Percentiles rank a stretch among this genome's conserved stretches.
Conservation (phyloP, 2,113 vertebrate genomes). For the Numenius arquata region DNA sequence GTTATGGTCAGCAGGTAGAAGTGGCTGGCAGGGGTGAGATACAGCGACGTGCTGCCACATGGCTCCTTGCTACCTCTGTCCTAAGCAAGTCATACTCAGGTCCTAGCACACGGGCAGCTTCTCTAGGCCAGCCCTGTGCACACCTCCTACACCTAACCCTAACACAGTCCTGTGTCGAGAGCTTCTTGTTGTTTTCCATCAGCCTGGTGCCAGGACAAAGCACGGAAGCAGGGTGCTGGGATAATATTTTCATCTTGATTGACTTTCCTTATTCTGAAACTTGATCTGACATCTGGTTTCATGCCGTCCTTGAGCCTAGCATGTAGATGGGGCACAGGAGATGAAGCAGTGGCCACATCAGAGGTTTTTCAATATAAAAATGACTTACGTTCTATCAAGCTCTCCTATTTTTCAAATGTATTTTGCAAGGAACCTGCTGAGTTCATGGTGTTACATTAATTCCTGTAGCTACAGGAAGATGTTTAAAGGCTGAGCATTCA, state of each 20-base stretch:
- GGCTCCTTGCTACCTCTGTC: neutral
- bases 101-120: rapidly evolving
- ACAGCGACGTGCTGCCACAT: neutral
- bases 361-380: neutral
- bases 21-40: neutral
- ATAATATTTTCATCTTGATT: neutral
- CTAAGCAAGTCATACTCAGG: neutral
- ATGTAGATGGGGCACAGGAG: neutral
- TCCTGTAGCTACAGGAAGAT: neutral
- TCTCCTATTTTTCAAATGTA: neutral
- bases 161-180: neutral
- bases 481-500: neutral
- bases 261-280: neutral
- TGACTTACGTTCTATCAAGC: neutral
- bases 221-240: neutral
- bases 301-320: neutral
- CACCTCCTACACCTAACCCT: too few relatives aligned
- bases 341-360: neutral
- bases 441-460: neutral
- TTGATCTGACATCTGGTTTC: neutral
- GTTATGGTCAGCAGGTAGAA: neutral
- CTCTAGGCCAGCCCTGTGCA: neutral
- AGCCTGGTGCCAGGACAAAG: neutral
- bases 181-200: neutral
- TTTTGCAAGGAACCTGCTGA: neutral